Base-by-base conservation (phyloP, 1,140 invertebrate genomes). In the Heliconius melpomene region DNA sequence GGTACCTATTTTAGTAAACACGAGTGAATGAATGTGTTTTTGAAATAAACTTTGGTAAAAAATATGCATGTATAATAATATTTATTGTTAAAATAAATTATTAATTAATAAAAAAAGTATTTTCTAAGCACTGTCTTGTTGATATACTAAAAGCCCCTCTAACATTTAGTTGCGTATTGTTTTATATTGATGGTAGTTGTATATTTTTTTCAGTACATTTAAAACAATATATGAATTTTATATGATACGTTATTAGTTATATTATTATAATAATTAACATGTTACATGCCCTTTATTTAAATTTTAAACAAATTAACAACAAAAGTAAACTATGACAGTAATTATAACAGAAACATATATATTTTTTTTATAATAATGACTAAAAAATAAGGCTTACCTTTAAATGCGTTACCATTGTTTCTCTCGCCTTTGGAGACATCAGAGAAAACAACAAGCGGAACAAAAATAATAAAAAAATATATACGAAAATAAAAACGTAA, bases 331-430 rank as follows among this genome's bases (percentile, higher is more conserved):
- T 60, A 60, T 60, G n/a, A 26, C 13, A 29, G 1, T 16, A 29
- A 23, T 9, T n/a, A 23, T 23, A 8, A 57, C 20, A 57, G n/a
- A 57, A 57, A 66, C 3, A 66, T 66, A 26, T 66, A 0, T 26
- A 16, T 13, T 23, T 3, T 60, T 23, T 26, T 26, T 66, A 23
- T 66, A 16, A 29, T 66, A 66, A 66, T 66, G 11, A 66, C 9
- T 26, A 29, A 29, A 6, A 66, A 16, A 66, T 66, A 26, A 29
- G 26, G 26, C 70, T 77, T 90, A 94, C 93, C 93, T 93, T 94
- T 85, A 89, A 81, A 60, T 90, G 89, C 87, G 87, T 89, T 93
- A 92, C 82, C 93, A 94, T 94, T 88, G 91, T 94, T 93, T 87
- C 90, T 93, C 85, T 89, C 88, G 87, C 85, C 83, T 87, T 88